Base-by-base conservation (phyloP, 2,888 invertebrate genomes). In the Acrobasis consociella region DNA sequence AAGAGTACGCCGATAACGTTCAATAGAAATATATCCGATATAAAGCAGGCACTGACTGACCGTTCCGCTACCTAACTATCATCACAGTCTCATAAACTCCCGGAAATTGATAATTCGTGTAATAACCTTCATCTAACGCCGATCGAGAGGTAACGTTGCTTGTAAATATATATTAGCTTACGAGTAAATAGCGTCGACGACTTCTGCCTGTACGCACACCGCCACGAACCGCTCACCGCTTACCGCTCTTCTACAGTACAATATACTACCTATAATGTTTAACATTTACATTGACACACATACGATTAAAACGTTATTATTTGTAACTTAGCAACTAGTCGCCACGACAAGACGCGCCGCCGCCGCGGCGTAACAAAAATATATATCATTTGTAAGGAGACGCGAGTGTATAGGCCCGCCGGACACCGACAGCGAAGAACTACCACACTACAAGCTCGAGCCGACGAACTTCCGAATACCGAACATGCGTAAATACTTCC, bases 261-360 rank as follows among this genome's bases (percentile, higher is more conserved):
- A 31, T 49, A 72, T 67, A n/a, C 65, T 64, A 61, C 73, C 67
- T 72, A 70, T 70, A 70, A 70, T 71, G 72, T 74, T 71, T 70
- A 74, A 74, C 71, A 73, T 74, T 73, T 68, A 76, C 67, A 73
- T 72, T 71, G 70, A 75, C 67, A 72, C 70, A 64, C 62, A 67
- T 69, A 66, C 59, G 58, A 64, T 66, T 60, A 64, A 72, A 68
- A 69, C 65, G 60, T 66, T 65, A 68, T 62, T 65, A 63, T 65
- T 64, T 60, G 50, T 64, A 69, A 60, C 64, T 65, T 69, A 62
- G 39, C 11, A 58, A 17, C 55, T 64, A 64, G 59, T 51, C 61
- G 64, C 64, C 49, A 49, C 67, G 64, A 60, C 58, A 58, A 53
- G 66, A 60, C 59, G 66, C 68, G 67, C 65, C 62, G 61, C 66